These are phyloP conservation scores for Amiota minor DNA, from an alignment of 2,888 invertebrate genomes.

Conservation along the genomic window DNA sequence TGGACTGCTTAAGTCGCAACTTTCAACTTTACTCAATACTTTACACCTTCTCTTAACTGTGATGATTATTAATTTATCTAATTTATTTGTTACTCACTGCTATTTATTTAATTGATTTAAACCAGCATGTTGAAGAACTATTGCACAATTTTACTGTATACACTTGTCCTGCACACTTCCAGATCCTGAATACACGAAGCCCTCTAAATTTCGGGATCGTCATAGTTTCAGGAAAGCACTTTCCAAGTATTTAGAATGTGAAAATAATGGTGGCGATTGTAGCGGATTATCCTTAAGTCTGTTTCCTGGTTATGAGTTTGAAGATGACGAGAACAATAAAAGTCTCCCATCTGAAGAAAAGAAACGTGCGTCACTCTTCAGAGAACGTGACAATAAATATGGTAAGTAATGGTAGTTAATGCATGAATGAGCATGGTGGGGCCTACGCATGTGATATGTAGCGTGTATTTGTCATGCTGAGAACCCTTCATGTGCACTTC, in stretches of 20 bases:
- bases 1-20: no score
- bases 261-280: slow-evolving; percentile 64
- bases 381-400: slow-evolving; percentile 71
- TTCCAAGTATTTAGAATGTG: slow-evolving; percentile 70
- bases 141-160: slow-evolving; percentile 31
- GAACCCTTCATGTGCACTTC: not conserved
- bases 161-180: slow-evolving; percentile 44
- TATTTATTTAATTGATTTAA: not conserved
- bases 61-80: no score
- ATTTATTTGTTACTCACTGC: no score
- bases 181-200: slow-evolving; percentile 61
- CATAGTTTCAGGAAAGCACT: slow-evolving; percentile 70
- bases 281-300: slow-evolving; percentile 55
- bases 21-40: no score
- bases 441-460: slow-evolving; percentile 1
- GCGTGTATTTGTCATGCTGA: not conserved
- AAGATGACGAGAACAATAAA: slow-evolving; percentile 58
- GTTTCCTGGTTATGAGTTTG: slow-evolving; percentile 66
- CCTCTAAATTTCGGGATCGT: slow-evolving; percentile 65
- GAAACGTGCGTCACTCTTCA: slow-evolving; percentile 69
- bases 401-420: slow-evolving; percentile 59
- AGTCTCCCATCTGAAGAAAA: slow-evolving; percentile 62
- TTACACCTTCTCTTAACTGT: no score
- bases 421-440: no score
- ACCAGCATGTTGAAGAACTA: slow-evolving; percentile 22